Conservation (phyloP, 1,140 invertebrate species). For the Calycopis cecrops region DNA sequence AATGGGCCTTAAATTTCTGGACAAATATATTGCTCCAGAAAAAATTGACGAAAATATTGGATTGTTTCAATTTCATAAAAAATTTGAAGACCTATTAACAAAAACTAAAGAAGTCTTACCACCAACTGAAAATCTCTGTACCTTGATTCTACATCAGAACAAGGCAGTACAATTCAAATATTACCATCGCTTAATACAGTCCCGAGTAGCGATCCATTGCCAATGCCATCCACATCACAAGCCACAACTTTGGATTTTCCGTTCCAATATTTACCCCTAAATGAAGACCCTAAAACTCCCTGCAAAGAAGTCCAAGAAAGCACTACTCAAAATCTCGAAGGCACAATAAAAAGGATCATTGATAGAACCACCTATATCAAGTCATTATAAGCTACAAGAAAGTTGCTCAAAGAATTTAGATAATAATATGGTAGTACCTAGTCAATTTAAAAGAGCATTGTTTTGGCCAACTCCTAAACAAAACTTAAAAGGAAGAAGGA, state of each 20-base stretch:
- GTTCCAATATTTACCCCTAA: slow-evolving; percentile 9
- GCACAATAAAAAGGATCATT: slow-evolving; percentile 8
- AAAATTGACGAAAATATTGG: slow-evolving; percentile 3
- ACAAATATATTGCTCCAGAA: slow-evolving; percentile 12
- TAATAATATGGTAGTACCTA: slow-evolving; percentile 12
- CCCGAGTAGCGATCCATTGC: slow-evolving; percentile 6
- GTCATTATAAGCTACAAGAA: slow-evolving; percentile 3
- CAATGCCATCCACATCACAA: slow-evolving; percentile 5
- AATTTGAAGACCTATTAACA: slow-evolving; percentile 5
- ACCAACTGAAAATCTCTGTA: slow-evolving; percentile 8
- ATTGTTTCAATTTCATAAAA: slow-evolving; percentile 10
- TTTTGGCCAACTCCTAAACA: slow-evolving; percentile 12
- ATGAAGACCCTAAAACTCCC: slow-evolving; percentile 10
- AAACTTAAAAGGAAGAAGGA: slow-evolving; percentile 11
- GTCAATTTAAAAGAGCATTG: slow-evolving; percentile 10
- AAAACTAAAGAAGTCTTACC: slow-evolving; percentile 12
- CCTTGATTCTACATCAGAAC: slow-evolving; percentile 8
- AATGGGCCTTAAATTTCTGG: slow-evolving; percentile 5
- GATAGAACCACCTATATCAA: slow-evolving; percentile 4
- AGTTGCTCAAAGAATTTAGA: slow-evolving; percentile 5
- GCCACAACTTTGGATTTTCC: slow-evolving; percentile 3
- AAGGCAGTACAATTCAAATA: slow-evolving; percentile 9
- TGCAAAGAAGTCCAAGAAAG: slow-evolving; percentile 10
- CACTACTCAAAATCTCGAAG: slow-evolving; percentile 10
- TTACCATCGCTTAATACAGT: slow-evolving; percentile 1